Percentiles rank a stretch among this genome's conserved stretches.
phyloP scores from a whole-genome alignment of 2,113 vertebrate species.

The Micromys minutus region DNA sequence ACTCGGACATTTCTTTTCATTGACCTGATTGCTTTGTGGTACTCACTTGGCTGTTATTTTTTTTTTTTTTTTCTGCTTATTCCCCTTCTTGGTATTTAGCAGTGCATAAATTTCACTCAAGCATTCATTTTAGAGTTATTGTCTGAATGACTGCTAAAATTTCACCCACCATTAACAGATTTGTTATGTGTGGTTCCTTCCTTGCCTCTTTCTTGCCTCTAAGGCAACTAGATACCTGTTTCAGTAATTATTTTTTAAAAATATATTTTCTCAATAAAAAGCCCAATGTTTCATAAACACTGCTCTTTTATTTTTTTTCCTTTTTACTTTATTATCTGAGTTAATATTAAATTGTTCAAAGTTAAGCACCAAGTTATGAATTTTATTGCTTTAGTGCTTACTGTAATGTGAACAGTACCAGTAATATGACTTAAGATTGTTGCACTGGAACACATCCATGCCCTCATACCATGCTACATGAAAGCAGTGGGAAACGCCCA shows the following conservation, averaged over 20 bases:
- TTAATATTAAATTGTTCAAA: slow-evolving; percentile 17
- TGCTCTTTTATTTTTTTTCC: not conserved
- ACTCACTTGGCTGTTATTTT: not conserved
- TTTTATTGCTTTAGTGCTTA: slow-evolving; percentile 27
- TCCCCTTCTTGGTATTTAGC: not conserved
- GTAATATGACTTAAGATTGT: slow-evolving; percentile 32
- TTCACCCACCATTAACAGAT: not conserved
- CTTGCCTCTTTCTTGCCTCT: not conserved
- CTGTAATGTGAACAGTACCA: slow-evolving; percentile 5
- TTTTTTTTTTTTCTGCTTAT: not conserved
- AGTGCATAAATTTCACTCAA: not conserved
- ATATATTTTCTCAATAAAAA: not conserved
- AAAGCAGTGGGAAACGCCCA: not conserved
- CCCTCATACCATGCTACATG: not conserved
- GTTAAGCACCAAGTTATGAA: not conserved
- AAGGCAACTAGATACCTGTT: not conserved
- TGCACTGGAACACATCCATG: not conserved
- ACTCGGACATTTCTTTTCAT: not conserved
- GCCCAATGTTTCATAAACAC: not conserved
- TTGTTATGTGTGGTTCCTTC: not conserved
- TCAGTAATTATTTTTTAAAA: not conserved
- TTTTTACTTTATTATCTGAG: not conserved
- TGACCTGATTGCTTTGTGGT: not conserved
- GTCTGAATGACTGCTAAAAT: not conserved
- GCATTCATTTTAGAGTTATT: not conserved